phyloP scores from a whole-genome alignment of 92 coral and sea anemone species.

The Pocillopora grandis region DNA sequence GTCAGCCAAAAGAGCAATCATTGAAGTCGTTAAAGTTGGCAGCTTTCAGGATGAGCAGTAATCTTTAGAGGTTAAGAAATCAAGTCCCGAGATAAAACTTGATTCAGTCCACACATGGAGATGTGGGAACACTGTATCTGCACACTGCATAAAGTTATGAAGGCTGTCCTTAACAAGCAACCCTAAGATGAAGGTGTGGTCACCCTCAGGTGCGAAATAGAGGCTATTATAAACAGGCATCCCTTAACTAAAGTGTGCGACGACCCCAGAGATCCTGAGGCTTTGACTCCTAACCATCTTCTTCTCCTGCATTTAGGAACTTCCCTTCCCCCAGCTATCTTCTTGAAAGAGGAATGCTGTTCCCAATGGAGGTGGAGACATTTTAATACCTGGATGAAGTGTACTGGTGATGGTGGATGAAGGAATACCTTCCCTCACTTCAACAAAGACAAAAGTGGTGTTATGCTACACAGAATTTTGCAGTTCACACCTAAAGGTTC shows the following conservation, averaged over 20 bases:
- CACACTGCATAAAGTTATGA: constrained; percentile 60
- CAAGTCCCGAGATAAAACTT: constrained; percentile 30
- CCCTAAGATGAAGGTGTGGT: constrained; percentile 54
- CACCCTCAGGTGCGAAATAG: constrained; percentile 59
- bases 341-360: constrained; percentile 45
- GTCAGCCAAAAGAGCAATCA: background rate
- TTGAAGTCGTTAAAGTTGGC: background rate
- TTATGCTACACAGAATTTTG: constrained; percentile 31
- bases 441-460: constrained; percentile 16
- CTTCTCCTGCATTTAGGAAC: constrained; percentile 51
- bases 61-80: constrained; percentile 11
- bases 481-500: constrained; percentile 42
- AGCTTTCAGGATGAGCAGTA: background rate
- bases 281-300: constrained; percentile 59
- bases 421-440: constrained; percentile 61
- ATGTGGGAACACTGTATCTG: constrained; percentile 8
- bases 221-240: constrained; percentile 39
- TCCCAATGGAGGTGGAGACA: constrained; percentile 54
- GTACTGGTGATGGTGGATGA: constrained; percentile 63
- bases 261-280: constrained; percentile 18
- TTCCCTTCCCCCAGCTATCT: constrained; percentile 52
- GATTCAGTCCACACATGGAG: constrained; percentile 24
- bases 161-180: constrained; percentile 60
- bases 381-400: constrained; percentile 55
- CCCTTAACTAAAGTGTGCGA: constrained; percentile 58